Percentiles rank a stretch among this genome's conserved stretches.
Conservation (phyloP, 2,888 invertebrate species). For the Acronicta alni region DNA sequence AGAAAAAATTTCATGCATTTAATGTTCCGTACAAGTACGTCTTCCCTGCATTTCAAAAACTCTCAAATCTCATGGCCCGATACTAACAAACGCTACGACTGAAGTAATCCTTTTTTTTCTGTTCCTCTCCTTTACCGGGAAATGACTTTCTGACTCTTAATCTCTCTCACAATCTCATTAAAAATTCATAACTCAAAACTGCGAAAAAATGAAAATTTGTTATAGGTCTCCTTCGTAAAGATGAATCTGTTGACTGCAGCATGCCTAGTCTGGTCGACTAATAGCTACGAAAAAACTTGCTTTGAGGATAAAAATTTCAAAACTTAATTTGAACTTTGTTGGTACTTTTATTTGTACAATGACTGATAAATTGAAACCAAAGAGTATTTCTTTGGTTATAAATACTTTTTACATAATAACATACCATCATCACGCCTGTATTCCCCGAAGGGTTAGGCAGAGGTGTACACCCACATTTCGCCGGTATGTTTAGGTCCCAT, state of each 20-base stretch:
- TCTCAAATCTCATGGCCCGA: constrained; percentile 67
- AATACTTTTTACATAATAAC: too few species aligned
- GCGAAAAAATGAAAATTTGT: constrained; percentile 87
- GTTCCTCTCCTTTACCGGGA: constrained; percentile 86
- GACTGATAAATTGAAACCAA: too few species aligned
- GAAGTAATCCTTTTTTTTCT: constrained; percentile 82
- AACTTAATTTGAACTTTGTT: too few species aligned
- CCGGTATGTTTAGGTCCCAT: too few species aligned
- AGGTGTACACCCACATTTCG: too few species aligned
- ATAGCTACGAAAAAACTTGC: constrained; percentile 28
- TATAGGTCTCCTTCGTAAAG: constrained; percentile 64
- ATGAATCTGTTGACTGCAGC: constrained; percentile 15
- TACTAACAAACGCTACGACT: constrained; percentile 81
- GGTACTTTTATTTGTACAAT: too few species aligned
- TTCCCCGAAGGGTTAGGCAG: too few species aligned
- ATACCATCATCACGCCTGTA: too few species aligned
- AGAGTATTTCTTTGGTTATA: too few species aligned
- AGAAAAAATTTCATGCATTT: too few species aligned
- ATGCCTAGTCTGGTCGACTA: constrained; percentile 25
- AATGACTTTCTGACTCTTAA: constrained; percentile 90
- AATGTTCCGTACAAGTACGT: not conserved
- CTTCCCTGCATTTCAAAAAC: not conserved
- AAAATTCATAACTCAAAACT: constrained; percentile 90
- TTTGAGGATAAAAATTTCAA: constrained; percentile 35
- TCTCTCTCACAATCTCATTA: constrained; percentile 90